phyloP scores from a whole-genome alignment of 35 echinoderm and acorn worm genomes.

The Diadema setosum region DNA sequence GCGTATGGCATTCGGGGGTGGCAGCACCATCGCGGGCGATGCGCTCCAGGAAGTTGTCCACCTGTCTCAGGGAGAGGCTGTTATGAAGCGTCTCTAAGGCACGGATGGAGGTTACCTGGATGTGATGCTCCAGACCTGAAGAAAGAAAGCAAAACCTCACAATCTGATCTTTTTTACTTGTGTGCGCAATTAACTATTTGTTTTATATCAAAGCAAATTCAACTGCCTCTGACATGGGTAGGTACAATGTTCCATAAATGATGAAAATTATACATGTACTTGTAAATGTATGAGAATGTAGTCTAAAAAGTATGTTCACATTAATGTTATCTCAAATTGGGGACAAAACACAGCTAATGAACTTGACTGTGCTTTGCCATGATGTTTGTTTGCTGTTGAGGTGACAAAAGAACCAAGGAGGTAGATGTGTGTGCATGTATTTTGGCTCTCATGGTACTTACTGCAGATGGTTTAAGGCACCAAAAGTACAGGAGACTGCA shows the following conservation, averaged over 20 bases:
- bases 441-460: too few species aligned
- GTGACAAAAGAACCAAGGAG: too few species aligned
- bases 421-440: too few species aligned
- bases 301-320: not conserved
- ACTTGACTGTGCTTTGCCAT: too few species aligned
- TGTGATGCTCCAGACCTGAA: slow-evolving; percentile 81
- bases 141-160: not conserved
- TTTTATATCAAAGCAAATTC: too few species aligned
- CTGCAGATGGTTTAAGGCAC: too few species aligned
- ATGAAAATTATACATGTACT: not conserved
- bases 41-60: slow-evolving; percentile 80
- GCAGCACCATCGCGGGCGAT: slow-evolving; percentile 51
- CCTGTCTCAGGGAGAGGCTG: slow-evolving; percentile 83
- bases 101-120: slow-evolving; percentile 81
- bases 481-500: too few species aligned
- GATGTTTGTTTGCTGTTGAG: too few species aligned
- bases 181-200: too few species aligned
- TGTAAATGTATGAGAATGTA: not conserved
- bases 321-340: not conserved
- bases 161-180: not conserved
- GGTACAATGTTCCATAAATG: not conserved
- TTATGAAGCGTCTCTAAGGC: slow-evolving; percentile 95
- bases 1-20: slow-evolving; percentile 34
- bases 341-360: too few species aligned
- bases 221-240: not conserved